Conservation (phyloP, 2,797 vertebrate genomes). For the Momotus momota region DNA sequence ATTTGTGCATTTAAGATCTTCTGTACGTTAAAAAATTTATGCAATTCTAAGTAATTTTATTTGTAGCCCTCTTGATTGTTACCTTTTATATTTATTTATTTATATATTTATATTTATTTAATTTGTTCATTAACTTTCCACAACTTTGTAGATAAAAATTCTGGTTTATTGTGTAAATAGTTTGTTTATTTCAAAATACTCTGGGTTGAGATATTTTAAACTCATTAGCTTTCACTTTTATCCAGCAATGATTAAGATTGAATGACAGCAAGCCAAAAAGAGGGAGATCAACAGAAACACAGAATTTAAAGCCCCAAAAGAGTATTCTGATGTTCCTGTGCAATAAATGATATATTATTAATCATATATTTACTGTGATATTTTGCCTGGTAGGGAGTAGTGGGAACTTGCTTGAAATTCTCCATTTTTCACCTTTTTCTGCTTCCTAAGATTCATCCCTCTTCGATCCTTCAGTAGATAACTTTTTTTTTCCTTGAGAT, state of each 20-base stretch:
- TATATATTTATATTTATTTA: no score
- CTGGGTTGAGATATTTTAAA: neutral
- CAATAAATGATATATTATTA: conserved; percentile 44
- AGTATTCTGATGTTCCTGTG: conserved; percentile 4
- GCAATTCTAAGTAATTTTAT: neutral
- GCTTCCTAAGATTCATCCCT: conserved; percentile 40
- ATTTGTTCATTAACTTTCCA: neutral
- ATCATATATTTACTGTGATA: conserved; percentile 54
- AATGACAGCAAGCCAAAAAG: neutral
- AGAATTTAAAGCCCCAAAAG: neutral
- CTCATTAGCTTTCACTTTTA: neutral
- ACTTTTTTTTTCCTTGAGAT: conserved; percentile 32
- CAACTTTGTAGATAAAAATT: neutral
- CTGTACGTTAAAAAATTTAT: neutral
- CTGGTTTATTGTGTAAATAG: neutral
- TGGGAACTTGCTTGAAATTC: conserved; percentile 40
- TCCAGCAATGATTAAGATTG: neutral
- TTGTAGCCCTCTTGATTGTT: neutral
- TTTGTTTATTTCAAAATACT: neutral
- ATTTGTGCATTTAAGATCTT: neutral
- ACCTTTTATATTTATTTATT: neutral
- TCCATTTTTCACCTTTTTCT: conserved; percentile 7
- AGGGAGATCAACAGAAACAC: neutral
- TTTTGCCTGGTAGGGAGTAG: conserved; percentile 49
- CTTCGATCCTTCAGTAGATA: conserved; percentile 52